Percentiles rank a stretch among this genome's conserved stretches.
These are phyloP conservation scores for Psittacus erithacus DNA, from an alignment of 2,113 vertebrate genomes.

Conservation along the genomic window DNA sequence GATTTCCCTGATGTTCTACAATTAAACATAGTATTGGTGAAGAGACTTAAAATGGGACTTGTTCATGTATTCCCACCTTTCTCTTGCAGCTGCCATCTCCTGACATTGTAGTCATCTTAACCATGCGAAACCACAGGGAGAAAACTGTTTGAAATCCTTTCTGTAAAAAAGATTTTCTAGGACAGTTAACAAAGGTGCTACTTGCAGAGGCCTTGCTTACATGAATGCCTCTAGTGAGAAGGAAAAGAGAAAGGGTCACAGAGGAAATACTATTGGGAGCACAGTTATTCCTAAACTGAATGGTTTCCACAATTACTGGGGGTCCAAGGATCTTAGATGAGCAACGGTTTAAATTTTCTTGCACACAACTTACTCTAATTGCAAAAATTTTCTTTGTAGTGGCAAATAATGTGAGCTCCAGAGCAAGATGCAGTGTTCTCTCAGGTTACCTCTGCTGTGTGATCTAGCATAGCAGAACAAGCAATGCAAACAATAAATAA, in stretches of 20 bases:
- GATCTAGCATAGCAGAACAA: not conserved
- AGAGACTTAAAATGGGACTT: not conserved
- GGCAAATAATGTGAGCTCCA: not conserved
- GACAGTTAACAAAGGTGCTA: not conserved
- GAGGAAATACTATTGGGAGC: not conserved
- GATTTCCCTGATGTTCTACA: not conserved
- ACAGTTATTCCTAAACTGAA: not conserved
- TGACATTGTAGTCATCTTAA: not conserved
- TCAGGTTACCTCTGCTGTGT: not conserved
- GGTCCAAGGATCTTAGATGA: not conserved
- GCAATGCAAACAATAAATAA: slow-evolving; percentile 49
- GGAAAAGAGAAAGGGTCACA: not conserved
- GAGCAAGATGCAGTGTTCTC: not conserved
- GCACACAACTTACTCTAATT: not conserved
- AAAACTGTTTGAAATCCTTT: not conserved
- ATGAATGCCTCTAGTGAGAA: not conserved
- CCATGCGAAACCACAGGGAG: not conserved
- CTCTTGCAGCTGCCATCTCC: not conserved
- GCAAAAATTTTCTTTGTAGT: not conserved
- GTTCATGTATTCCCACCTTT: not conserved
- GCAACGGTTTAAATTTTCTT: not conserved
- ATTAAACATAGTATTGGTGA: not conserved
- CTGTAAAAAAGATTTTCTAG: not conserved
- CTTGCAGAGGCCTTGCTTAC: not conserved
- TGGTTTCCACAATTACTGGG: not conserved